These are phyloP conservation scores for Trachelus troglodyta DNA, from an alignment of 2,888 invertebrate genomes.

Conservation along the genomic window DNA sequence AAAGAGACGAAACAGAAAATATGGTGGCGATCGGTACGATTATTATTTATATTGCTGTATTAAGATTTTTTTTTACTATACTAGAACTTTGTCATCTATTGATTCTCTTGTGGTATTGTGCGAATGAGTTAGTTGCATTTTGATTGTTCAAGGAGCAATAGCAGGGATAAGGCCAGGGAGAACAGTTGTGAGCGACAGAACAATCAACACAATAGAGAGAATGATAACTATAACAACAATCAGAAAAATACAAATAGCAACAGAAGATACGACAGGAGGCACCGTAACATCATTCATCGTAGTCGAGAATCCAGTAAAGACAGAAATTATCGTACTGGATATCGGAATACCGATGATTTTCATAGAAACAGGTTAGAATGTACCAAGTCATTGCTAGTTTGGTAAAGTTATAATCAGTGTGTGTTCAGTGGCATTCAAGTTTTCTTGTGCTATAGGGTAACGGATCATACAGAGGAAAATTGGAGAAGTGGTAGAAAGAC, in stretches of 20 bases:
- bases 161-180: conserved; percentile 54
- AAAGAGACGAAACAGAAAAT: conserved; percentile 48
- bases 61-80: neutral
- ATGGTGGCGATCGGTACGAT: conserved; percentile 44
- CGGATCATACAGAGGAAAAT: conserved; percentile 53
- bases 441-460: neutral
- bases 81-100: neutral
- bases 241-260: conserved; percentile 46
- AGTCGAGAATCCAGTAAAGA: conserved; percentile 68
- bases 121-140: neutral
- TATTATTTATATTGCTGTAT: neutral
- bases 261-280: conserved; percentile 51
- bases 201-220: conserved; percentile 61
- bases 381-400: neutral
- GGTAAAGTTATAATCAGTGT: neutral
- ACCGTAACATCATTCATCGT: conserved; percentile 51
- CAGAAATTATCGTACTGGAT: conserved; percentile 54
- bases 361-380: conserved; percentile 48
- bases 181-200: conserved; percentile 61
- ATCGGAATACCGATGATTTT: conserved; percentile 56
- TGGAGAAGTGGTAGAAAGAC: conserved; percentile 60
- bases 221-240: conserved; percentile 56
- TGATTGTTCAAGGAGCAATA: conserved; percentile 45
- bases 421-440: neutral
- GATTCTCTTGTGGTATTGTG: neutral